Conservation (phyloP, 2,797 vertebrate species). For the Ctenochaetus hawaiiensis region DNA sequence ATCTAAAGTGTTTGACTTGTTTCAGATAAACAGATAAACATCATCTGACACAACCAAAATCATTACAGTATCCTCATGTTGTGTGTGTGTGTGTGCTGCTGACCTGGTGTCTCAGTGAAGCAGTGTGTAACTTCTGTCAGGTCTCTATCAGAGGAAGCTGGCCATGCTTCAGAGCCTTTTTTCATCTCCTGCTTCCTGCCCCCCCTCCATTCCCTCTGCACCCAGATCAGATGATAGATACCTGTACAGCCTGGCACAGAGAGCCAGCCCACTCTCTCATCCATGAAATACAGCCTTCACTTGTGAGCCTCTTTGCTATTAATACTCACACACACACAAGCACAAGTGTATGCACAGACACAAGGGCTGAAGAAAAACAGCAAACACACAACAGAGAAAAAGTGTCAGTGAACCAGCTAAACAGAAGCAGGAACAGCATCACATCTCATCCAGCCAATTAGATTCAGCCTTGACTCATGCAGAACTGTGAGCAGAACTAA, state of each 20-base stretch:
- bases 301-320: conserved; percentile 61
- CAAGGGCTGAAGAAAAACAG: conserved; percentile 20
- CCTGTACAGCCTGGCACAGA: conserved; percentile 53
- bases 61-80: background rate
- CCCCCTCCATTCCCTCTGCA: conserved; percentile 34
- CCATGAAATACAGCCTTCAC: conserved; percentile 66
- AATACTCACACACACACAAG: conserved; percentile 31
- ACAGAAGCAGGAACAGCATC: conserved; percentile 43
- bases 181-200: conserved; percentile 73
- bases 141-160: conserved; percentile 75
- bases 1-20: background rate
- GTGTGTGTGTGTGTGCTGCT: conserved; percentile 11
- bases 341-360: conserved; percentile 6
- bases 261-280: conserved; percentile 62
- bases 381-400: conserved; percentile 28
- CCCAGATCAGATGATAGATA: conserved; percentile 71
- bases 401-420: conserved; percentile 37
- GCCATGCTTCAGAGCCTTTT: conserved; percentile 68
- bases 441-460: conserved; percentile 45
- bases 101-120: conserved; percentile 26
- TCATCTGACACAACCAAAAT: background rate
- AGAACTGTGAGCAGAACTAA: conserved; percentile 45
- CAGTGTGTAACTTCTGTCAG: conserved; percentile 29
- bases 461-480: conserved; percentile 58
- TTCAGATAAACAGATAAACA: background rate